phyloP scores from a whole-genome alignment of 2,113 vertebrate genomes.

The Edolisoma coerulescens region DNA sequence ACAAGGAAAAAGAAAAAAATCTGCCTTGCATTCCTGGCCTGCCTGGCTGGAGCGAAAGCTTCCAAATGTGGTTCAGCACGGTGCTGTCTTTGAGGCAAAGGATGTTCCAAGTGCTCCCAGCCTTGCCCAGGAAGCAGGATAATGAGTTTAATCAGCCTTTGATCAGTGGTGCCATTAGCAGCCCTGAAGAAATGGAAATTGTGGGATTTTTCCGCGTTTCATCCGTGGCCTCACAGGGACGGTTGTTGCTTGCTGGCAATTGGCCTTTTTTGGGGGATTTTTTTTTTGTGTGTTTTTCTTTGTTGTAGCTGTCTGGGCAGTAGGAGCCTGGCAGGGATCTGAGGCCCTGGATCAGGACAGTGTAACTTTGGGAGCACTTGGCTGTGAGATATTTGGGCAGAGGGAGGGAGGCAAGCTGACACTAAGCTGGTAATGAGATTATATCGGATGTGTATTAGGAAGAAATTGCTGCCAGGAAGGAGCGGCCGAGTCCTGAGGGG shows the following conservation, averaged over 20 bases:
- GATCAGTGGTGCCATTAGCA: neutral
- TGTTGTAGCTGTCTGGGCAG: neutral
- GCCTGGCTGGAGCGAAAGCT: neutral
- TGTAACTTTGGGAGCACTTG: neutral
- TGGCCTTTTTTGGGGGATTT: neutral
- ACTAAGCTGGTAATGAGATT: neutral
- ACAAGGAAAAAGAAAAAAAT: neutral
- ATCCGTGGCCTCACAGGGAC: neutral
- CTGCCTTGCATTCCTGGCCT: neutral
- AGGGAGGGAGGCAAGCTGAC: neutral
- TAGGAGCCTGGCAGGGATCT: neutral
- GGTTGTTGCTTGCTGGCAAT: neutral
- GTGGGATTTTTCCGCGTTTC: neutral
- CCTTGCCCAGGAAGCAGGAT: neutral
- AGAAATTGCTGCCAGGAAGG: neutral
- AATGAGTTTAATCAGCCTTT: constrained; percentile 14
- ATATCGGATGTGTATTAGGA: neutral
- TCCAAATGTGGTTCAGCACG: neutral
- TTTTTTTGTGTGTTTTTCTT: neutral
- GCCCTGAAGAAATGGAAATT: neutral
- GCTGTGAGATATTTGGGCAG: neutral
- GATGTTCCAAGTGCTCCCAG: neutral
- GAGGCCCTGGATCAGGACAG: neutral
- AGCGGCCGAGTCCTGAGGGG: neutral
- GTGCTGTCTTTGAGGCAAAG: neutral